A percentile compares a stretch with the other conserved stretches of the same genome.
These are phyloP conservation scores for Drosophila chauvacae DNA, from an alignment of 1,140 invertebrate species.

Conservation along the genomic window DNA sequence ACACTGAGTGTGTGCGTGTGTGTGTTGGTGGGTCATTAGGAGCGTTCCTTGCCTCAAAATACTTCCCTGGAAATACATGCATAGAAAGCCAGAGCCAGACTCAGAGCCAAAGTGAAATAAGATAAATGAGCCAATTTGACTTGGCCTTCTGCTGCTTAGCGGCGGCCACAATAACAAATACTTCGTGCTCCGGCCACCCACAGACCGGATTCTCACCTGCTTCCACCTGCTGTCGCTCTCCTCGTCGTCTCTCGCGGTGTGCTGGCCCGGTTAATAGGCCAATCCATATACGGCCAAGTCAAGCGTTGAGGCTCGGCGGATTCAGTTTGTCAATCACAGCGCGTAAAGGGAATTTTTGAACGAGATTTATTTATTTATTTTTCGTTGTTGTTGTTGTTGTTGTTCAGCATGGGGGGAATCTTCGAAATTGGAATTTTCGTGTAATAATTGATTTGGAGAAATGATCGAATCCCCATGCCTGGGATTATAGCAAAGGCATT, in stretches of 20 bases:
- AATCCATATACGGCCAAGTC: constrained; percentile 45
- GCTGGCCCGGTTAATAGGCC: constrained; percentile 29
- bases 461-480: neutral
- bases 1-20: neutral
- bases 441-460: constrained; percentile 46
- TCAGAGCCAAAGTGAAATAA: constrained; percentile 62
- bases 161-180: constrained; percentile 35
- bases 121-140: constrained; percentile 78
- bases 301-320: constrained; percentile 17
- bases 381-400: no score
- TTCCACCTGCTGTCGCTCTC: neutral
- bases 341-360: constrained; percentile 26
- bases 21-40: constrained; percentile 7
- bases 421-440: constrained; percentile 26
- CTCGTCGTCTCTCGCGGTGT: neutral
- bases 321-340: constrained; percentile 40
- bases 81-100: constrained; percentile 11
- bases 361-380: constrained; percentile 33
- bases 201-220: constrained; percentile 9
- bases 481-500: constrained; percentile 9
- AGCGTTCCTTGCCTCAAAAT: constrained; percentile 11
- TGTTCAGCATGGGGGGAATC: constrained; percentile 3
- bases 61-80: constrained; percentile 11
- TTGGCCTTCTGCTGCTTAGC: constrained; percentile 53
- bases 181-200: constrained; percentile 6